Conservation (phyloP, 1,140 invertebrate species). For the Brachionus manjavacas region DNA sequence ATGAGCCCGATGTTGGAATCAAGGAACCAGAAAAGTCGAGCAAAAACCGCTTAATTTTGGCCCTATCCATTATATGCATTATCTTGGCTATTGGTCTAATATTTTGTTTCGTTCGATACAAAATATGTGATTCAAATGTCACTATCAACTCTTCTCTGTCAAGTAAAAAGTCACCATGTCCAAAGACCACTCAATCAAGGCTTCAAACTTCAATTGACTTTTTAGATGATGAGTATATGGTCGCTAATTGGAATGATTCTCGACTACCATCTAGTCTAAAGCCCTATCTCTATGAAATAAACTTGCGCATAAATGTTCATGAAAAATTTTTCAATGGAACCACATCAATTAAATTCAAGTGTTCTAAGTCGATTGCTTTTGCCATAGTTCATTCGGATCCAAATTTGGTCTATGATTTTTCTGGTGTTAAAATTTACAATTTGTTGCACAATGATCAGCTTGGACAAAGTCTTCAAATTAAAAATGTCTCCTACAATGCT, state of each 20-base stretch:
- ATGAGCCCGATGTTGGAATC: background rate
- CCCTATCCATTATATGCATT: background rate
- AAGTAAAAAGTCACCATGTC: background rate
- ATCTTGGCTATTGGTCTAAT: background rate
- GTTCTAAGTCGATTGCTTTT: background rate
- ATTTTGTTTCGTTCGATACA: conserved; percentile 8
- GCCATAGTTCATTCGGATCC: conserved; percentile 7
- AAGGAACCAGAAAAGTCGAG: background rate
- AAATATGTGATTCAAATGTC: background rate
- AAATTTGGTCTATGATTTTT: background rate
- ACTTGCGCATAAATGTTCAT: conserved; percentile 12
- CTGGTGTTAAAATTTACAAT: background rate
- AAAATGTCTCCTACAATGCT: background rate
- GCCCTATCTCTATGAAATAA: conserved; percentile 11
- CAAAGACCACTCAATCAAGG: background rate
- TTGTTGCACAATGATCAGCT: background rate
- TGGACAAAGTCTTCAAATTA: background rate
- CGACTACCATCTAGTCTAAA: conserved; percentile 4
- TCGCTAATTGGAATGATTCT: background rate
- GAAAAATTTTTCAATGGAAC: background rate
- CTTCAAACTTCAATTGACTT: background rate
- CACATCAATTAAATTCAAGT: conserved; percentile 18
- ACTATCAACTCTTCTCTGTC: background rate
- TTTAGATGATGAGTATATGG: background rate
- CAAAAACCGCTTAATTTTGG: background rate